These are phyloP conservation scores for Aethina tumida DNA, from an alignment of 1,140 invertebrate genomes.

Conservation along the genomic window DNA sequence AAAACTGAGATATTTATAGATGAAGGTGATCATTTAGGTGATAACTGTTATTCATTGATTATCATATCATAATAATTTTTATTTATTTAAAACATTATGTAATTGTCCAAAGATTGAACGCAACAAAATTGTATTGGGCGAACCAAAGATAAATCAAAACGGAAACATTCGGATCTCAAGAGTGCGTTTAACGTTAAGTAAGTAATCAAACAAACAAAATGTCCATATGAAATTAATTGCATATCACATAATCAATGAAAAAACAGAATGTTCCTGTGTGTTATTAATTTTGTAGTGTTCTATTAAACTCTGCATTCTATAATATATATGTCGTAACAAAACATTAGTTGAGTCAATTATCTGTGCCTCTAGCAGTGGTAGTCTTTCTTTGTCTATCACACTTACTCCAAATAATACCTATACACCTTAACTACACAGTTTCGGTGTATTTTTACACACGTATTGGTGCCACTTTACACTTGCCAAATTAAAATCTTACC, in stretches of 20 bases:
- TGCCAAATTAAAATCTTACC: too few relatives aligned
- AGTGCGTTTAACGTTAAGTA: too few relatives aligned
- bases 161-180: too few relatives aligned
- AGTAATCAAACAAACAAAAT: too few relatives aligned
- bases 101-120: too few relatives aligned
- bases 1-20: constrained; percentile 21
- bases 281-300: constrained; percentile 30
- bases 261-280: constrained; percentile 25
- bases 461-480: constrained; percentile 1
- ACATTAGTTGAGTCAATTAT: constrained; percentile 39
- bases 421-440: constrained; percentile 15
- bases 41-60: constrained; percentile 16
- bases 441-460: neutral
- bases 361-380: constrained; percentile 37
- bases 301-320: constrained; percentile 26
- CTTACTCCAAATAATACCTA: constrained; percentile 19
- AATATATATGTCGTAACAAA: constrained; percentile 36
- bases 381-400: constrained; percentile 32
- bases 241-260: constrained; percentile 18
- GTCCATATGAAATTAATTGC: constrained; percentile 5
- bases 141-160: too few relatives aligned
- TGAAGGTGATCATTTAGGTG: constrained; percentile 25
- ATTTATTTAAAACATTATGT: constrained; percentile 4
- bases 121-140: too few relatives aligned
- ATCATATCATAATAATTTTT: constrained; percentile 1